Percentiles rank a stretch among this genome's conserved stretches.
These are phyloP conservation scores for Falco biarmicus DNA, from an alignment of 2,797 vertebrate species.

Conservation along the genomic window DNA sequence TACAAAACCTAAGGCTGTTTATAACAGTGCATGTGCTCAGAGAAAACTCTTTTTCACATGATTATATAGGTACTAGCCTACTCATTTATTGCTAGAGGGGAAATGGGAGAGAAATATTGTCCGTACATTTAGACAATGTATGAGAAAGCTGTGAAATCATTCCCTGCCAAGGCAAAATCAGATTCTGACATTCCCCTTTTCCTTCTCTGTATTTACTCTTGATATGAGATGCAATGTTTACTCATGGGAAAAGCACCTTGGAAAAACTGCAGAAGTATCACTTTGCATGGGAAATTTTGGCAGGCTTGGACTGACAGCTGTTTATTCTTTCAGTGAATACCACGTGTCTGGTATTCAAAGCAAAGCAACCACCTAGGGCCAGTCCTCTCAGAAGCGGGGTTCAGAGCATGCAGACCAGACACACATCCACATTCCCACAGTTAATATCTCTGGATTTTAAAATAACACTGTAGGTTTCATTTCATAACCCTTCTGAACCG, in stretches of 20 bases:
- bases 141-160: slow-evolving; percentile 31
- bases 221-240: slow-evolving; percentile 9
- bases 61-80: background rate
- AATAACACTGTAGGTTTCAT: background rate
- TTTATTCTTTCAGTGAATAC: background rate
- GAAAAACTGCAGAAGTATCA: background rate
- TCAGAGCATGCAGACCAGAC: background rate
- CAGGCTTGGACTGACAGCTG: background rate
- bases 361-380: background rate
- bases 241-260: background rate
- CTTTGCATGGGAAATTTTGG: background rate
- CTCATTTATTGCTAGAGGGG: background rate
- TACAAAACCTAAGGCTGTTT: background rate
- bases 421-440: background rate
- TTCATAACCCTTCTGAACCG: background rate
- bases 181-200: background rate
- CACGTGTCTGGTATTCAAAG: background rate
- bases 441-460: background rate
- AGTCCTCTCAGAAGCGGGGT: background rate
- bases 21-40: background rate
- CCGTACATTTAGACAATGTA: slow-evolving; percentile 14
- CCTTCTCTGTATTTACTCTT: background rate
- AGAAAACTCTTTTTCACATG: background rate
- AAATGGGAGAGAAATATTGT: slow-evolving; percentile 3
- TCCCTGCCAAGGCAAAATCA: slow-evolving; percentile 25